Evolutionary conservation across 1,140 invertebrate genomes (phyloP), one percentile per base, ranked within the genome.

Genomic region (Zaprionus ornatus): DNA sequence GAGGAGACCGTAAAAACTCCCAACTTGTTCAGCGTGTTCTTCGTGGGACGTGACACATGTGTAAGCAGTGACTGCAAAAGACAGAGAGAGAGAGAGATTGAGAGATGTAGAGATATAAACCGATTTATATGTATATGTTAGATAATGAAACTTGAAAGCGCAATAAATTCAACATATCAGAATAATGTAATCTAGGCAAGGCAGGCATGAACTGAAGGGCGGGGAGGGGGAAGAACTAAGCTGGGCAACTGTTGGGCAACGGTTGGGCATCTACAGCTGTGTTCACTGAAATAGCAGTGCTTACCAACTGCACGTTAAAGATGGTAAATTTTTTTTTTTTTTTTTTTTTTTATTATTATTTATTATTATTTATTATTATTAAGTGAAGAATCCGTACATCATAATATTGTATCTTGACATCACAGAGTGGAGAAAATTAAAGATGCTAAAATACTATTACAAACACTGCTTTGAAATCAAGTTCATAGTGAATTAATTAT

Each of bases 1-100:
- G 98, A 99, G 45, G 98, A 99, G 50, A 99, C 98, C 19, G 98
- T 99, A 94, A 99, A 99, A 59, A 99, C 98, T 54, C 98, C 98
- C 80, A 99, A 94, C 90, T 98, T 97, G 93, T 99, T 99, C 79
- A 99, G 94, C 27, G 97, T 98, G 79, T 96, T 96, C 94, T 99
- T 99, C 60, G 98, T 99, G 77, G 97, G 96, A 82, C 98, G 96
- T 21, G 98, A 99, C 54, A 99, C 98, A 94, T 98, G 97, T 37
- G 98, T 98, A 77, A 99, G 94, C 81, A 99, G 94, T 80, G 97
- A 98, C 98, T 99, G 95, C 7, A 93, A 94, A 71, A 82, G 50
- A 78, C 75, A 19, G 19, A 37, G 15, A 25, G 15, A 55, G 13
- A 27, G 19, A 37, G 13, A 64, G 61, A 60, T 45, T 23, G 3